Base-by-base conservation (phyloP, 2,113 vertebrate genomes). In the Leucosticte australis region DNA sequence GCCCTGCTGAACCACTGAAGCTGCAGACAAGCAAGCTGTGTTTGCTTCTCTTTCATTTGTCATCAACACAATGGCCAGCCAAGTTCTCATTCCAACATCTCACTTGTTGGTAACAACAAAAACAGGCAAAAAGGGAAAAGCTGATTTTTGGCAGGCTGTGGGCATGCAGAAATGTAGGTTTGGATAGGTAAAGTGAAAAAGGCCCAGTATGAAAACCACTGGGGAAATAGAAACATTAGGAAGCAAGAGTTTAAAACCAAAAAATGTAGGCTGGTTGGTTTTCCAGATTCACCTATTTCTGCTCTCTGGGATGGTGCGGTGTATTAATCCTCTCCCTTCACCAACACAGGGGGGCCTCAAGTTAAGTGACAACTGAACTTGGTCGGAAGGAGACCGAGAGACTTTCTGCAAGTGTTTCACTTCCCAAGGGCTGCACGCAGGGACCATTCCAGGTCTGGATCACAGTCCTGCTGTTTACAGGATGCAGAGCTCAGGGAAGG, bases 21-120 rank as follows among this genome's bases (percentile, higher is more conserved):
- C 83, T 95, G 87, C 87, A 94, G 73, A 95, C 94, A 94, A 93
- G 94, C 91, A 97, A 96, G 90, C 93, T 96, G 85, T 86, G 90
- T 92, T 96, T 96, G 71, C 94, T 93, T 93, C 87, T 76, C 82
- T 85, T 83, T 86, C 68, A 37, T 95, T 92, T 95, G 90, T 93
- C 82, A 91, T 87, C 90, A 91, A 70, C 79, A 88, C 90, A 96
- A 86, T 74, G 47, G 88, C 85, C 90, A 95, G 85, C 87, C 96
- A 97, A 92, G 65, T 95, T 78, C 85, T 90, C 60, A 68, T 88
- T 93, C 93, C 88, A 95, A 41, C 83, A 71, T 90, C 83, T 83
- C 65, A 79, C 59, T 92, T 90, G 63, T 70, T 77, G 69, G 39
- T 83, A 93, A 86, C 57, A 93, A 95, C 75, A 95, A 85, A 95